Percentiles rank a stretch among this genome's conserved stretches.
These are phyloP conservation scores for Bostrychus sinensis DNA, from an alignment of 2,113 vertebrate species.

Conservation along the genomic window DNA sequence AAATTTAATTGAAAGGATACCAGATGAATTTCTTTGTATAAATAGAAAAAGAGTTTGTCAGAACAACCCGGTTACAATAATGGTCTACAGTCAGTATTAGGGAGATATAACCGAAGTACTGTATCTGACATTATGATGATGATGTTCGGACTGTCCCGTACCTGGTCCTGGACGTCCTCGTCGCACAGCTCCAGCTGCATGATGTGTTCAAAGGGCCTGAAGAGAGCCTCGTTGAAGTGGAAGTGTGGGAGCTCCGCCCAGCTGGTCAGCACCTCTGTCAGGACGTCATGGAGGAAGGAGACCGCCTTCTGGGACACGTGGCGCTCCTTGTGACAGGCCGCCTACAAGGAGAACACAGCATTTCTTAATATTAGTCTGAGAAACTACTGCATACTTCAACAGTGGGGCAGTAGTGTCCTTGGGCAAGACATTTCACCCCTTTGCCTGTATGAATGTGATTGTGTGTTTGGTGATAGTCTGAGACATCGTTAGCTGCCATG, in stretches of 20 bases:
- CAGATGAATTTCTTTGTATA: too few species aligned
- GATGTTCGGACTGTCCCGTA: conserved; percentile 20
- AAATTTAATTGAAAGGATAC: too few species aligned
- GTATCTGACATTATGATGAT: too few species aligned
- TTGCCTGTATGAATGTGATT: too few species aligned
- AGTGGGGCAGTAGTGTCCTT: too few species aligned
- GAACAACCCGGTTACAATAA: too few species aligned
- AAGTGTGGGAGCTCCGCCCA: conserved; percentile 94
- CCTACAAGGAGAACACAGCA: conserved; percentile 68
- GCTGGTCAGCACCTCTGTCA: conserved; percentile 91
- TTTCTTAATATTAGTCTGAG: neutral
- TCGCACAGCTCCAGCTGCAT: conserved; percentile 98
- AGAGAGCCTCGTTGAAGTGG: conserved; percentile 94
- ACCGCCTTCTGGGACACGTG: conserved; percentile 97
- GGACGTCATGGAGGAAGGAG: conserved; percentile 95
- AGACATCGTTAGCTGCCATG: too few species aligned
- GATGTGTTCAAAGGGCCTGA: conserved; percentile 95
- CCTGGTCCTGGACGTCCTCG: conserved; percentile 98
- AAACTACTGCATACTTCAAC: neutral
- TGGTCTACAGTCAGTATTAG: too few species aligned
- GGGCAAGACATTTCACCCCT: too few species aligned
- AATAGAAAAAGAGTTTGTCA: too few species aligned
- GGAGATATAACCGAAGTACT: too few species aligned
- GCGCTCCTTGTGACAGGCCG: conserved; percentile 95
- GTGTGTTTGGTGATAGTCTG: too few species aligned